A percentile compares a stretch with the other conserved stretches of the same genome.
Conservation (phyloP, 2,888 invertebrate genomes). For the Lacanobia wlatinum region DNA sequence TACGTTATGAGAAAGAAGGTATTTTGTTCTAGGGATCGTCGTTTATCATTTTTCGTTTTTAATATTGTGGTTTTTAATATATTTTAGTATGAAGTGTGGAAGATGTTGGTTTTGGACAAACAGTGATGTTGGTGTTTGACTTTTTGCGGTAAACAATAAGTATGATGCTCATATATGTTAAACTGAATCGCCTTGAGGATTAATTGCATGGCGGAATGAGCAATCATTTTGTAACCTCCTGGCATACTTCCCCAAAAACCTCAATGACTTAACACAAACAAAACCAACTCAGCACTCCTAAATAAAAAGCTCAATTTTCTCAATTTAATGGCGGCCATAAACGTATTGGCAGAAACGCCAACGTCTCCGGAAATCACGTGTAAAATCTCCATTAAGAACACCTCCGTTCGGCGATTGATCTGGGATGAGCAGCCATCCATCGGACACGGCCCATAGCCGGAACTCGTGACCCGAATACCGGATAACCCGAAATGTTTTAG, state of each 20-base stretch:
- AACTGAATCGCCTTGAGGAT: too few species aligned
- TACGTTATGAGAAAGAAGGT: slow-evolving; percentile 48
- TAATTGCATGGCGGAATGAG: too few species aligned
- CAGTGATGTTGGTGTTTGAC: not conserved
- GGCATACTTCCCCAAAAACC: slow-evolving; percentile 30
- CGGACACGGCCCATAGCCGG: slow-evolving; percentile 84
- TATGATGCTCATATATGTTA: too few species aligned
- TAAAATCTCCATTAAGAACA: slow-evolving; percentile 89
- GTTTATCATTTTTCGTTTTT: slow-evolving; percentile 50
- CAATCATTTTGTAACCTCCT: too few species aligned
- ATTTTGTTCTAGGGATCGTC: slow-evolving; percentile 45
- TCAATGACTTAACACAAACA: slow-evolving; percentile 42
- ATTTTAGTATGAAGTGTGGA: not conserved
- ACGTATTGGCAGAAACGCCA: slow-evolving; percentile 76
- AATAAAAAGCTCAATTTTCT: slow-evolving; percentile 63
- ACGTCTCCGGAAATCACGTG: slow-evolving; percentile 86
- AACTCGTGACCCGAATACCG: slow-evolving; percentile 86
- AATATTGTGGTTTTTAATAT: slow-evolving; percentile 11
- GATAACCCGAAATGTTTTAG: slow-evolving; percentile 73
- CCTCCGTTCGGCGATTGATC: slow-evolving; percentile 84
- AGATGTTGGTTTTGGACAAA: not conserved
- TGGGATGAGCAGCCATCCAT: slow-evolving; percentile 87
- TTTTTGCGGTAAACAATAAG: not conserved
- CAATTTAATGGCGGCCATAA: slow-evolving; percentile 72
- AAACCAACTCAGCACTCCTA: slow-evolving; percentile 2